Conservation (phyloP, 2,888 invertebrate genomes). For the Hyalella azteca region DNA sequence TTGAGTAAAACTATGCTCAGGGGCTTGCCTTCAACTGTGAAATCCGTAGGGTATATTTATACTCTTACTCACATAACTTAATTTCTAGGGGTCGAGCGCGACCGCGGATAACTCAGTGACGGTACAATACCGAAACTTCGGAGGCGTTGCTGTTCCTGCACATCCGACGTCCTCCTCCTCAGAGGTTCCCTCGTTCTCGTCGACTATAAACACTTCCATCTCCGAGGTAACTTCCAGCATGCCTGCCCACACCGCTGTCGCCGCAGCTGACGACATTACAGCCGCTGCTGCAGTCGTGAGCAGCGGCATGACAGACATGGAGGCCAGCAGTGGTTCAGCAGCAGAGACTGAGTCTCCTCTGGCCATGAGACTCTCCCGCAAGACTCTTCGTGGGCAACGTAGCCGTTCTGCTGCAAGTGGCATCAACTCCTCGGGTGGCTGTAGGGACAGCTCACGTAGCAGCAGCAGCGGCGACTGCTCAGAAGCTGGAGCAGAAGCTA, state of each 20-base stretch:
- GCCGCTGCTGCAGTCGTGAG: neutral
- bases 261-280: neutral
- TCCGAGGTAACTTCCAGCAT: neutral
- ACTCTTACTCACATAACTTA: too few species aligned
- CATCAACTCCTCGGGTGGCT: neutral
- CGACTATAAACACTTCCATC: too few species aligned
- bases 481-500: neutral
- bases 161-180: neutral
- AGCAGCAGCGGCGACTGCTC: neutral
- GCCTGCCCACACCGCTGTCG: neutral
- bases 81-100: neutral
- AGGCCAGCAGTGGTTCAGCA: neutral
- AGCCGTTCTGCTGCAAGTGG: neutral
- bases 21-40: too few species aligned
- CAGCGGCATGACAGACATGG: neutral
- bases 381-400: neutral
- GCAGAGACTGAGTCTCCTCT: neutral
- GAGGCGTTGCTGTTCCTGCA: neutral
- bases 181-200: neutral
- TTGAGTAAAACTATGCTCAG: too few species aligned
- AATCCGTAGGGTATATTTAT: too few species aligned
- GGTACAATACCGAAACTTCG: conserved; percentile 3
- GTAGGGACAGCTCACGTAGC: neutral
- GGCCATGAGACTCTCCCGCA: neutral
- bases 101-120: neutral